phyloP scores from a whole-genome alignment of 1,140 invertebrate species.

The Drosophila biarmipes region DNA sequence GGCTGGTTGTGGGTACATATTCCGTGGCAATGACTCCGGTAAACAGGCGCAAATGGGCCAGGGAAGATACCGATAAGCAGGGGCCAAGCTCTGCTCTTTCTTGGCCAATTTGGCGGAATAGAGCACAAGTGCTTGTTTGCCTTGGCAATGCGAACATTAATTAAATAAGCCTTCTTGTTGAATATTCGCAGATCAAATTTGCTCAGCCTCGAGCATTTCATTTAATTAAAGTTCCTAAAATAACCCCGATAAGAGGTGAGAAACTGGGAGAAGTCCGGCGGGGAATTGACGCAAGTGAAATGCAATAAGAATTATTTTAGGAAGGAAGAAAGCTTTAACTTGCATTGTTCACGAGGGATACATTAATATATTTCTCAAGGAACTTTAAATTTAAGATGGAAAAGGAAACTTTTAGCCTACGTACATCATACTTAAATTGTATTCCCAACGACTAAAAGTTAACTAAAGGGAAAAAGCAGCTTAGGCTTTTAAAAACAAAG shows the following conservation, averaged over 20 bases:
- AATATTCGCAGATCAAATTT: conserved; percentile 60
- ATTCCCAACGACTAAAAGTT: too few relatives aligned
- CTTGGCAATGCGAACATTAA: conserved; percentile 66
- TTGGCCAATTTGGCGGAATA: conserved; percentile 35
- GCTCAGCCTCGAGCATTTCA: conserved; percentile 46
- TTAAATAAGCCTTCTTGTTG: conserved; percentile 74
- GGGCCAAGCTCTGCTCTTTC: conserved; percentile 19
- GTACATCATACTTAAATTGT: too few relatives aligned
- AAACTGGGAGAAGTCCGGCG: conserved; percentile 29
- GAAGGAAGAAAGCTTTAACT: too few relatives aligned
- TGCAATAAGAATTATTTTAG: neutral
- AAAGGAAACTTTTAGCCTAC: too few relatives aligned
- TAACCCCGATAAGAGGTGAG: conserved; percentile 58
- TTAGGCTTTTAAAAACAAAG: too few relatives aligned
- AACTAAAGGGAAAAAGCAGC: too few relatives aligned
- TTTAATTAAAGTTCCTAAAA: conserved; percentile 72
- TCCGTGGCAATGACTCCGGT: conserved; percentile 49
- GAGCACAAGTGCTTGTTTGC: conserved; percentile 58
- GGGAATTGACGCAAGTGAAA: conserved; percentile 52
- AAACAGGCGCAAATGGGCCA: conserved; percentile 21
- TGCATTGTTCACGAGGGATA: too few relatives aligned
- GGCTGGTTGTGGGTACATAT: conserved; percentile 5
- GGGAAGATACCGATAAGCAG: conserved; percentile 17
- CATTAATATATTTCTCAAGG: too few relatives aligned
- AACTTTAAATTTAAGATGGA: too few relatives aligned